These are phyloP conservation scores for Pogoniulus pusillus DNA, from an alignment of 2,797 vertebrate species.

Conservation along the genomic window DNA sequence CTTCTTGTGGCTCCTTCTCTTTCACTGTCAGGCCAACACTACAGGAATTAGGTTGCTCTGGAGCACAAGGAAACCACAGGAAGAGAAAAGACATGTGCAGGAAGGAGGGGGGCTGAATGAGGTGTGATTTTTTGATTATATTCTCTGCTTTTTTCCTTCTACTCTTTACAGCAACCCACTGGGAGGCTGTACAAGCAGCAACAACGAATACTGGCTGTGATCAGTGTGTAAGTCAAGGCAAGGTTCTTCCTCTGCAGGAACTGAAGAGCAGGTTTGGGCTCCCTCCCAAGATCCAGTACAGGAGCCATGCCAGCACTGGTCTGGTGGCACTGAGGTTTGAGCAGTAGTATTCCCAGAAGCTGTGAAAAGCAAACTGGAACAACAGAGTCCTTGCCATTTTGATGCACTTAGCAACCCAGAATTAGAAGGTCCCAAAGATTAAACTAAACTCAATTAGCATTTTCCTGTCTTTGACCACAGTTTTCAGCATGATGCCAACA, in stretches of 20 bases:
- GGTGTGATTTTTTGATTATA: background rate
- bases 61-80: background rate
- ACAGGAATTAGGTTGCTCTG: background rate
- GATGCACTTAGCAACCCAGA: background rate
- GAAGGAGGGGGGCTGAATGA: background rate
- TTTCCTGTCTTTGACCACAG: background rate
- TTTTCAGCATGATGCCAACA: background rate
- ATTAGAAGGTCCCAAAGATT: background rate
- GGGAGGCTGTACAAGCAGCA: background rate
- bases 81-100: background rate
- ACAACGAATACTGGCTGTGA: background rate
- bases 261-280: background rate
- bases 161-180: background rate
- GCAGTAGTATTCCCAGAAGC: background rate
- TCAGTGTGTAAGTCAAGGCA: background rate
- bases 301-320: background rate
- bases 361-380: background rate
- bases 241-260: background rate
- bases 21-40: background rate
- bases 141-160: background rate
- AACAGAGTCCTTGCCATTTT: background rate
- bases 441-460: background rate
- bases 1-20: background rate
- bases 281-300: background rate
- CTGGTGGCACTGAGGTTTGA: background rate